A percentile compares a stretch with the other conserved stretches of the same genome.
Evolutionary conservation across 2,888 invertebrate genomes (phyloP).

Genomic region (Amaurobius ferox): DNA sequence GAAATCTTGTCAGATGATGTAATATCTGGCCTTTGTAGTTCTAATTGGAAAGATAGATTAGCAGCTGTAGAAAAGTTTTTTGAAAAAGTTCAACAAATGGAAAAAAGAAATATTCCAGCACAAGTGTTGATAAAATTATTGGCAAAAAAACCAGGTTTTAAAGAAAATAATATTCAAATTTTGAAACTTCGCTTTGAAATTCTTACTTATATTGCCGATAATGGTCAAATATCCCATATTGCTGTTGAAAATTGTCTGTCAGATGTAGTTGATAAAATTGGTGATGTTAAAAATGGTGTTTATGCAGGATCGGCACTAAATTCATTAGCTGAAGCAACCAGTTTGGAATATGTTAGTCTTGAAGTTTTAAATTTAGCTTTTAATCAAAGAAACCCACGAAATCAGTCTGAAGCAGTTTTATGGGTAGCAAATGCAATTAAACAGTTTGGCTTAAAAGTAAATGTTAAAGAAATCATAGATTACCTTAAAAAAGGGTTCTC

Average conservation of each 20-base stretch:
- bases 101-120: slow-evolving; percentile 83
- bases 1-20: slow-evolving; percentile 83
- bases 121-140: slow-evolving; percentile 87
- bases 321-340: slow-evolving; percentile 87
- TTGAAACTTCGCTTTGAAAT: slow-evolving; percentile 88
- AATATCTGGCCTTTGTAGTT: slow-evolving; percentile 83
- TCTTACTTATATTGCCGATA: slow-evolving; percentile 87
- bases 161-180: slow-evolving; percentile 95
- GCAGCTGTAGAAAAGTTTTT: slow-evolving; percentile 86
- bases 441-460: slow-evolving; percentile 87
- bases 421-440: slow-evolving; percentile 88
- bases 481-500: slow-evolving; percentile 86
- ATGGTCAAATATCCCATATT: slow-evolving; percentile 83
- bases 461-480: slow-evolving; percentile 67
- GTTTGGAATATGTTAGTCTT: slow-evolving; percentile 85
- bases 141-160: slow-evolving; percentile 88
- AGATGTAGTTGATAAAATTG: slow-evolving; percentile 90
- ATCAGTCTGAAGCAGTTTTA: slow-evolving; percentile 88
- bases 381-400: slow-evolving; percentile 92
- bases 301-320: slow-evolving; percentile 85
- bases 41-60: slow-evolving; percentile 91
- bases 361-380: slow-evolving; percentile 87
- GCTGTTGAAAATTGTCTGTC: slow-evolving; percentile 86
- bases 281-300: slow-evolving; percentile 87
- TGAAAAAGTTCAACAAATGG: slow-evolving; percentile 82